These are phyloP conservation scores for Lagria hirta DNA, from an alignment of 2,888 invertebrate species.

Conservation along the genomic window DNA sequence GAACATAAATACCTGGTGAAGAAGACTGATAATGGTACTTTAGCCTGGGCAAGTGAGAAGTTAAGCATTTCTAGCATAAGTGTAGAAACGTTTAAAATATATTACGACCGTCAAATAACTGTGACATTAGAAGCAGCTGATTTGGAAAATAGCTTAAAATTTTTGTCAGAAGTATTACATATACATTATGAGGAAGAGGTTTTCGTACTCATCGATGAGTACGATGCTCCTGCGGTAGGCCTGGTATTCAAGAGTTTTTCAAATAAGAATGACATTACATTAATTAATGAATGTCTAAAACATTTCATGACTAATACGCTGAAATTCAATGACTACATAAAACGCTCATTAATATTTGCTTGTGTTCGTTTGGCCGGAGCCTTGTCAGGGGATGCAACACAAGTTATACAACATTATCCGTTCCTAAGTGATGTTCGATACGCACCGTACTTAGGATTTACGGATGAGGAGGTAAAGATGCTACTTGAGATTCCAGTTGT, in stretches of 20 bases:
- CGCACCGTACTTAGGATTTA: constrained; percentile 28
- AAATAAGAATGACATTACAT: constrained; percentile 23
- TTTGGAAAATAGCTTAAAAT: constrained; percentile 18
- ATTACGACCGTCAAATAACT: constrained; percentile 17
- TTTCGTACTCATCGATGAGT: constrained; percentile 25
- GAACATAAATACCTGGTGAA: constrained; percentile 26
- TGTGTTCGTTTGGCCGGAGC: constrained; percentile 21
- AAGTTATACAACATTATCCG: constrained; percentile 24
- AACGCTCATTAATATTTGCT: constrained; percentile 20
- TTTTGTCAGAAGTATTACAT: constrained; percentile 27
- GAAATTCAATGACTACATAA: constrained; percentile 25
- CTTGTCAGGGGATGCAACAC: constrained; percentile 24
- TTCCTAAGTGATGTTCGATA: constrained; percentile 25
- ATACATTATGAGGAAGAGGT: constrained; percentile 26
- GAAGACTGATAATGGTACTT: constrained; percentile 25
- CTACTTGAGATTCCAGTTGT: constrained; percentile 24
- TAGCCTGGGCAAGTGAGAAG: constrained; percentile 24
- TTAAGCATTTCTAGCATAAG: constrained; percentile 19
- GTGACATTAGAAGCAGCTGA: constrained; percentile 16
- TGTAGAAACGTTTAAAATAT: constrained; percentile 17
- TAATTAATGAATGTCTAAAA: constrained; percentile 24
- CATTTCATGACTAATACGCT: constrained; percentile 26
- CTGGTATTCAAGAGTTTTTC: constrained; percentile 21
- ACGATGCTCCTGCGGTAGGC: constrained; percentile 25
- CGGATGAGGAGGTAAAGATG: constrained; percentile 24